Percentiles rank a stretch among this genome's conserved stretches.
Evolutionary conservation across 2,888 invertebrate genomes (phyloP).

Genomic region (Globia sparganii): DNA sequence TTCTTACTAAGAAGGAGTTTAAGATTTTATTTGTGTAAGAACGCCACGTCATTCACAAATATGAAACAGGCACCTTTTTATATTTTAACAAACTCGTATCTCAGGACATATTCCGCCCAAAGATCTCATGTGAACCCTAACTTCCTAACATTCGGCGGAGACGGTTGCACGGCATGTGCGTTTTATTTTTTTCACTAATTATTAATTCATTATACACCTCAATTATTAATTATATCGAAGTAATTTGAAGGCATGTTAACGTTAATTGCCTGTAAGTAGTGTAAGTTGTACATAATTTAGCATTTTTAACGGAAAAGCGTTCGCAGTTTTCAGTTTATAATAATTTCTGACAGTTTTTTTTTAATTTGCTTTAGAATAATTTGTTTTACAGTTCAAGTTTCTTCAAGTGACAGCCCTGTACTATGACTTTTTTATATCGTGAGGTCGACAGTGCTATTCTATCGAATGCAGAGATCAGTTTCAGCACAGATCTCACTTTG

Average conservation of each 20-base stretch:
- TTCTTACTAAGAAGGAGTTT: neutral
- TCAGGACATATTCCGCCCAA: slow-evolving; percentile 3
- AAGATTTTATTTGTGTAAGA: neutral
- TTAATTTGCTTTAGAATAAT: neutral
- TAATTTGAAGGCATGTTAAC: slow-evolving; percentile 47
- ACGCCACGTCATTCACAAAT: neutral
- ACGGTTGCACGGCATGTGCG: slow-evolving; percentile 70
- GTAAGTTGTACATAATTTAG: slow-evolving; percentile 26
- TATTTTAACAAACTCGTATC: neutral
- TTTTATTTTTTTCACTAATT: slow-evolving; percentile 60
- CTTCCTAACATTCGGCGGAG: slow-evolving; percentile 59
- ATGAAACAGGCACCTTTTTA: neutral
- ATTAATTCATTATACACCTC: slow-evolving; percentile 54
- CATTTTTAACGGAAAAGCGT: slow-evolving; percentile 12
- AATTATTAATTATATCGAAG: slow-evolving; percentile 58
- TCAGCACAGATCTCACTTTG: neutral
- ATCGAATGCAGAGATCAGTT: neutral
- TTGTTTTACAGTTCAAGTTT: neutral
- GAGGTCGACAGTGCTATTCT: neutral
- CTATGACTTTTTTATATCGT: neutral
- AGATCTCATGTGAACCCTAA: slow-evolving; percentile 28
- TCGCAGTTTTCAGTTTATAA: neutral
- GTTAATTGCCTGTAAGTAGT: slow-evolving; percentile 34
- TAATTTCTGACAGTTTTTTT: neutral
- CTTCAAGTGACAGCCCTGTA: neutral